Evolutionary conservation across 2,113 vertebrate species (phyloP), one percentile per base, ranked within the genome.

Genomic region (Melanerpes formicivorus): DNA sequence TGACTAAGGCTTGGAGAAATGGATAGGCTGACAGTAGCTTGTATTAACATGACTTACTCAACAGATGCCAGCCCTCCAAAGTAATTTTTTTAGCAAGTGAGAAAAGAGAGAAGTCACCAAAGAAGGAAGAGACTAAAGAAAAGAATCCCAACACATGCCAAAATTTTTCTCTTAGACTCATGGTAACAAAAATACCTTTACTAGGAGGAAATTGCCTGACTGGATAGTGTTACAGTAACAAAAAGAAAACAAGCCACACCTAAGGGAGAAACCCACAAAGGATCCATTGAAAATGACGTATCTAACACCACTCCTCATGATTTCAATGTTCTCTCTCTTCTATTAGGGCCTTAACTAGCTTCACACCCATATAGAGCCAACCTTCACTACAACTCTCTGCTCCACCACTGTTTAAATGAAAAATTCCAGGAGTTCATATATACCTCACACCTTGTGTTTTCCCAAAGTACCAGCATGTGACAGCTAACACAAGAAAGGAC

Each of bases 121-220:
- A 73, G 26, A 89, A 27, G 37, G 60, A 78, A 77, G 50, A 52
- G 22, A 52, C 50, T 52, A 23, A 18, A 52, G 50, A 52, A 52
- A 11, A 52, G 22, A 23, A 22, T 27, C 11, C 42, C 22, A 30
- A 60, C 7, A 10, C 0, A 0, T 55, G 22, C 29, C 40, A 84
- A 50, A 79, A 65, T 26, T n/a, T 75, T 89, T 32, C 1, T 6
- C 46, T 76, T 62, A 84, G 29, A 52, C 25, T 69, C 4, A 21
- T 1, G 2, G 12, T 29, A 80, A 75, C 21, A 48, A 88, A 90
- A 82, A 73, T 25, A 75, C 7, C 34, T 82, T 63, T 58, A 81
- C 32, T 29, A 42, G 14, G 74, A 71, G 42, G 50, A 88, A 93
- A 25, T 12, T 73, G 23, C 34, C 34, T 52, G 23, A 60, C 37